phyloP scores from a whole-genome alignment of 2,113 vertebrate genomes.

The Athene cunicularia region DNA sequence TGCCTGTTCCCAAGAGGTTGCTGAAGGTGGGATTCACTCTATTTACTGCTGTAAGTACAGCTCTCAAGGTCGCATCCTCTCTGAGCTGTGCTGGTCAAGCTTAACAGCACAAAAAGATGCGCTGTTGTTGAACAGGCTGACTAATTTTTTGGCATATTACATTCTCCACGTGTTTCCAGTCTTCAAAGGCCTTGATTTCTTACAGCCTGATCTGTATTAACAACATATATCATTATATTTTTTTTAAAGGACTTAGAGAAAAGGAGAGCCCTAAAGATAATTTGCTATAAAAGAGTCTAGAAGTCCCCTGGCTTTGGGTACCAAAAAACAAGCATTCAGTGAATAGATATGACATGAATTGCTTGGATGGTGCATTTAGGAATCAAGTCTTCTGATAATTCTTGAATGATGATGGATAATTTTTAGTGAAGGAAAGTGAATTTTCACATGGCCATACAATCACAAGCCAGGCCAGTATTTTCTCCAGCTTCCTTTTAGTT shows the following conservation, averaged over 20 bases:
- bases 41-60: background rate
- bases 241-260: background rate
- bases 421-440: background rate
- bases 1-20: background rate
- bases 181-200: background rate
- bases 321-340: background rate
- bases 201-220: background rate
- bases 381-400: background rate
- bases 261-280: background rate
- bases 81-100: background rate
- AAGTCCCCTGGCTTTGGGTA: background rate
- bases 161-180: background rate
- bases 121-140: background rate
- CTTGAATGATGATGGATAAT: fast-evolving
- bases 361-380: background rate
- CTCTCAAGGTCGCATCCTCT: background rate
- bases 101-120: background rate
- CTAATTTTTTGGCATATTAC: background rate
- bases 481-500: background rate
- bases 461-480: background rate
- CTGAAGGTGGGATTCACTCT: background rate
- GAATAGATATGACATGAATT: background rate
- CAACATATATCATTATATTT: background rate
- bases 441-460: background rate
- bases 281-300: background rate